Conservation (phyloP, 2,888 invertebrate species). For the Agonopterix heracliana region DNA sequence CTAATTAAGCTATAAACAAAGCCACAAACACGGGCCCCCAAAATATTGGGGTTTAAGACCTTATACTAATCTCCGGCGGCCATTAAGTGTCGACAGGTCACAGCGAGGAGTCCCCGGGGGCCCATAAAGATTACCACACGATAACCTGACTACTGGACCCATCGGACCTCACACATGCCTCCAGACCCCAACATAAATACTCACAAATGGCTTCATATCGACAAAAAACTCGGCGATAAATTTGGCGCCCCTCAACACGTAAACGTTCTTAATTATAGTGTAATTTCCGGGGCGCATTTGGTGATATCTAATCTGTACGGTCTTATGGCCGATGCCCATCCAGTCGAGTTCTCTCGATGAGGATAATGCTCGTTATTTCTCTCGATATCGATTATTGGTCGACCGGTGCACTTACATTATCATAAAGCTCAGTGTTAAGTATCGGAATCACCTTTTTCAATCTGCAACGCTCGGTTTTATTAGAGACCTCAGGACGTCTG, state of each 20-base stretch:
- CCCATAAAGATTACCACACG: slow-evolving; percentile 73
- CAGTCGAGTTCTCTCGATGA: slow-evolving; percentile 28
- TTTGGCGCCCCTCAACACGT: slow-evolving; percentile 73
- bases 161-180: slow-evolving; percentile 66
- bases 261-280: slow-evolving; percentile 73
- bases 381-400: slow-evolving; percentile 47
- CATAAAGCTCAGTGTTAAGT: slow-evolving; percentile 17
- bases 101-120: slow-evolving; percentile 60
- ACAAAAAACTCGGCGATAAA: slow-evolving; percentile 74
- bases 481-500: slow-evolving; percentile 32
- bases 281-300: slow-evolving; percentile 62
- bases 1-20: slow-evolving; percentile 76
- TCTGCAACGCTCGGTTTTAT: slow-evolving; percentile 29
- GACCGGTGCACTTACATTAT: slow-evolving; percentile 32
- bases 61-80: slow-evolving; percentile 61
- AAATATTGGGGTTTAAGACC: slow-evolving; percentile 49
- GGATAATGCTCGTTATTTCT: slow-evolving; percentile 39
- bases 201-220: slow-evolving; percentile 66
- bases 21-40: slow-evolving; percentile 66
- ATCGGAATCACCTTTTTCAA: slow-evolving; percentile 17
- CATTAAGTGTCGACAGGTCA: slow-evolving; percentile 72
- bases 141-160: slow-evolving; percentile 69
- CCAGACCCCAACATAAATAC: slow-evolving; percentile 64
- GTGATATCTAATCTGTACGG: slow-evolving; percentile 64
- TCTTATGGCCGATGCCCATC: slow-evolving; percentile 52